Evolutionary conservation across 2,888 invertebrate genomes (phyloP).

Genomic region (Drosophila multiciliata): DNA sequence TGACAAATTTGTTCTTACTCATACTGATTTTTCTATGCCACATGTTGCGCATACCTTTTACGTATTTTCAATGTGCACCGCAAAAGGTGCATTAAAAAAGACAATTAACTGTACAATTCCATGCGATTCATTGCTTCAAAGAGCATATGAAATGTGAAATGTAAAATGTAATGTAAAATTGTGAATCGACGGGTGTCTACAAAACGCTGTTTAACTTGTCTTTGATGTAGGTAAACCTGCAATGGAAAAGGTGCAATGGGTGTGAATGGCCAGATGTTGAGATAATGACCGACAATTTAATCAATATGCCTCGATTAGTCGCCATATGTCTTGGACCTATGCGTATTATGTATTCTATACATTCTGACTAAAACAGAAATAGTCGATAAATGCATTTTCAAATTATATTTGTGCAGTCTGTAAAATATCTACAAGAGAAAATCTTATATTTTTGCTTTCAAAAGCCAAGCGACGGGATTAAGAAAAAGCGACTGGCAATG

Average conservation of each 20-base stretch:
- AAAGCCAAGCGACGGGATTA: too few species aligned
- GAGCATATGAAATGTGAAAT: slow-evolving; percentile 65
- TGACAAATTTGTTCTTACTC: background rate
- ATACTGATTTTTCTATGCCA: background rate
- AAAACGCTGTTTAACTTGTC: slow-evolving; percentile 30
- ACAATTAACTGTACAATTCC: slow-evolving; percentile 69
- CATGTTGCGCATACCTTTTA: slow-evolving; percentile 3
- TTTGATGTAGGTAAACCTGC: slow-evolving; percentile 17
- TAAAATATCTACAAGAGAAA: too few species aligned
- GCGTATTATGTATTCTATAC: too few species aligned
- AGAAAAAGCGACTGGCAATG: too few species aligned
- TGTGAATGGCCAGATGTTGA: slow-evolving; percentile 50
- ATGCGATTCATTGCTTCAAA: slow-evolving; percentile 66
- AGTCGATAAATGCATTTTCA: too few species aligned
- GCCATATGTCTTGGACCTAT: slow-evolving; percentile 26
- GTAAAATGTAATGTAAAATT: slow-evolving; percentile 13
- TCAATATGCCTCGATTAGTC: background rate
- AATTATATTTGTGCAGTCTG: too few species aligned
- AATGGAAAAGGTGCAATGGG: background rate
- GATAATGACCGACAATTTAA: slow-evolving; percentile 11
- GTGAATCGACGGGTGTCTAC: slow-evolving; percentile 17
- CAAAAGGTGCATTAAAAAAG: slow-evolving; percentile 15
- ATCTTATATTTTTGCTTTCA: too few species aligned
- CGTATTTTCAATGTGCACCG: background rate
- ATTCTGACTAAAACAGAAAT: too few species aligned